phyloP scores from a whole-genome alignment of 2,888 invertebrate genomes.

The Drosophila borborema region DNA sequence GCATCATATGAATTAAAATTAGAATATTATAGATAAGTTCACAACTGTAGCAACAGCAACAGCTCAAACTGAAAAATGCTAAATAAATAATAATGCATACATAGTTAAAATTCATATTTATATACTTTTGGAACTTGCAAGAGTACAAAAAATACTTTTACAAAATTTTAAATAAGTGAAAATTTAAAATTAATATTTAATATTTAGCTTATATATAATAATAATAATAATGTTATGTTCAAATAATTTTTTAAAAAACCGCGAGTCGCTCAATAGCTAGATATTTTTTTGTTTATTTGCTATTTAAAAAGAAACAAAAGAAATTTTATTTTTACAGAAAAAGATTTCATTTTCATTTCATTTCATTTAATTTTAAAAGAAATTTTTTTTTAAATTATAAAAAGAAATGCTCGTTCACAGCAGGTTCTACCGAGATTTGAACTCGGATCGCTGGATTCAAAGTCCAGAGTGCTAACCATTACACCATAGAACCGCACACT shows the following conservation, averaged over 20 bases:
- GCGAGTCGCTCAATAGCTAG: no score
- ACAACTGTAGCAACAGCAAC: neutral
- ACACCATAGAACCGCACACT: slow-evolving; percentile 80
- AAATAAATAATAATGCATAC: no score
- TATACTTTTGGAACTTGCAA: no score
- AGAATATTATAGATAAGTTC: neutral
- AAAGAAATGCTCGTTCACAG: no score
- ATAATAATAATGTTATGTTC: no score
- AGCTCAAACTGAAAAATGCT: neutral
- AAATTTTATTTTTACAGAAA: neutral
- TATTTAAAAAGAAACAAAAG: neutral
- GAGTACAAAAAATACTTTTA: no score
- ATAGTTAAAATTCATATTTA: no score
- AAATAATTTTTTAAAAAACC: no score
- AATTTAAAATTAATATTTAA: no score
- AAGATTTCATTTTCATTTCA: no score
- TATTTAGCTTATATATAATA: no score
- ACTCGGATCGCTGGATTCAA: slow-evolving; percentile 85
- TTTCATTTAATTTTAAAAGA: neutral
- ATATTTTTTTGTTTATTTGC: neutral
- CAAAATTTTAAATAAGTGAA: no score
- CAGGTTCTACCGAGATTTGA: slow-evolving; percentile 85
- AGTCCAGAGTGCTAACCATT: slow-evolving; percentile 84
- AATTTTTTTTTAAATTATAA: neutral
- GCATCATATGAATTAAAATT: neutral